phyloP scores from a whole-genome alignment of 2,797 vertebrate species.

The Ptychobarbus kaznakovi region DNA sequence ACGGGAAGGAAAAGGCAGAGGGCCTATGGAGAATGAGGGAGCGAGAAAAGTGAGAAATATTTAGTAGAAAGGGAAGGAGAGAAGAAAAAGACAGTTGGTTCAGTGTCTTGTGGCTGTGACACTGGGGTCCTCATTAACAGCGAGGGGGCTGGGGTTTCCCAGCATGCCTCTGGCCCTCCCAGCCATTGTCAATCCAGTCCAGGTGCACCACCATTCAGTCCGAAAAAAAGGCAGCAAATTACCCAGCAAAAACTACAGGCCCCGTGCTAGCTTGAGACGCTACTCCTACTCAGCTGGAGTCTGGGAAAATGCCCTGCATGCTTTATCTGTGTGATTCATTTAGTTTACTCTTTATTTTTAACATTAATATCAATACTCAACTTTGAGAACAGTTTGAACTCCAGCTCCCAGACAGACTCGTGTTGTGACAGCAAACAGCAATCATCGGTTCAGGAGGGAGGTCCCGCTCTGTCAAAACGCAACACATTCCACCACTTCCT shows the following conservation, averaged over 20 bases:
- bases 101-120: constrained; percentile 72
- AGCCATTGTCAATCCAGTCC: constrained; percentile 75
- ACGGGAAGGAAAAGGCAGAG: neutral
- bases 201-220: constrained; percentile 79
- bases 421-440: constrained; percentile 19
- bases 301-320: constrained; percentile 47
- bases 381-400: constrained; percentile 7
- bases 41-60: constrained; percentile 16
- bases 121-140: constrained; percentile 78
- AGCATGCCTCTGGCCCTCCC: constrained; percentile 65
- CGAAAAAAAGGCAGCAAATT: constrained; percentile 55
- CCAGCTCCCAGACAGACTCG: neutral
- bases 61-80: constrained; percentile 45
- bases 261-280: constrained; percentile 31
- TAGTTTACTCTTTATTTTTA: constrained; percentile 16
- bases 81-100: constrained; percentile 52
- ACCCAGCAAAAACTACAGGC: constrained; percentile 52
- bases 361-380: neutral
- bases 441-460: constrained; percentile 72
- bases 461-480: constrained; percentile 72
- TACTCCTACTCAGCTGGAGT: constrained; percentile 51
- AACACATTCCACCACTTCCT: constrained; percentile 82
- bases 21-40: constrained; percentile 14
- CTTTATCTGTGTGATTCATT: neutral
- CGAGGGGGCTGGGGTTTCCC: constrained; percentile 68